Evolutionary conservation across 2,113 vertebrate genomes (phyloP).

Genomic region (Platichthys stellatus): DNA sequence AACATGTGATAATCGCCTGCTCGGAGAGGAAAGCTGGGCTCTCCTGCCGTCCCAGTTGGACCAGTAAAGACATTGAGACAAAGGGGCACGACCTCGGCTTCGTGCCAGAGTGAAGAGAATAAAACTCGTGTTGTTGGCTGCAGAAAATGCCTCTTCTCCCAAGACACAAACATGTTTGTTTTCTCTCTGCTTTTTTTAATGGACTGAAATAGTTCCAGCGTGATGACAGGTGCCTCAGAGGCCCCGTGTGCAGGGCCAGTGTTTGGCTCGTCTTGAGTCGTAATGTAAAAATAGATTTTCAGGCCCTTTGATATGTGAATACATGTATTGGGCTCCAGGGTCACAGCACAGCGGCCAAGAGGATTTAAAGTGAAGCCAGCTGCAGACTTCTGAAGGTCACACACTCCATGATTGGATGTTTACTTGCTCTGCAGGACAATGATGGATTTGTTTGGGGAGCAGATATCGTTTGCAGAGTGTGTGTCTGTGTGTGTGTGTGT

Average conservation of each 20-base stretch:
- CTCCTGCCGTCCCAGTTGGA: slow-evolving; percentile 20
- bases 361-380: slow-evolving; percentile 25
- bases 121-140: slow-evolving; percentile 37
- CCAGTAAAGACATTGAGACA: slow-evolving; percentile 12
- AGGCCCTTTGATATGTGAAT: slow-evolving; percentile 44
- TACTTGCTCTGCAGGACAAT: slow-evolving; percentile 22
- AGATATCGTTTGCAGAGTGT: not conserved
- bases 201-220: slow-evolving; percentile 31
- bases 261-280: slow-evolving; percentile 35
- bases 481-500: too few species aligned
- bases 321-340: slow-evolving; percentile 44
- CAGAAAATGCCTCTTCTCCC: slow-evolving; percentile 28
- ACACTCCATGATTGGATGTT: slow-evolving; percentile 26
- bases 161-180: slow-evolving; percentile 49
- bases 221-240: slow-evolving; percentile 54
- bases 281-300: slow-evolving; percentile 26
- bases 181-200: slow-evolving; percentile 27
- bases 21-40: slow-evolving; percentile 35
- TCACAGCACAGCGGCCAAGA: slow-evolving; percentile 18
- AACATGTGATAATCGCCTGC: not conserved
- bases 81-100: slow-evolving; percentile 5
- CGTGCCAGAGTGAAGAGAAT: not conserved
- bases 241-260: slow-evolving; percentile 32
- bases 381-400: slow-evolving; percentile 37
- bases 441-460: not conserved